phyloP scores from a whole-genome alignment of 2,113 vertebrate genomes.

The Spilogale gracilis region DNA sequence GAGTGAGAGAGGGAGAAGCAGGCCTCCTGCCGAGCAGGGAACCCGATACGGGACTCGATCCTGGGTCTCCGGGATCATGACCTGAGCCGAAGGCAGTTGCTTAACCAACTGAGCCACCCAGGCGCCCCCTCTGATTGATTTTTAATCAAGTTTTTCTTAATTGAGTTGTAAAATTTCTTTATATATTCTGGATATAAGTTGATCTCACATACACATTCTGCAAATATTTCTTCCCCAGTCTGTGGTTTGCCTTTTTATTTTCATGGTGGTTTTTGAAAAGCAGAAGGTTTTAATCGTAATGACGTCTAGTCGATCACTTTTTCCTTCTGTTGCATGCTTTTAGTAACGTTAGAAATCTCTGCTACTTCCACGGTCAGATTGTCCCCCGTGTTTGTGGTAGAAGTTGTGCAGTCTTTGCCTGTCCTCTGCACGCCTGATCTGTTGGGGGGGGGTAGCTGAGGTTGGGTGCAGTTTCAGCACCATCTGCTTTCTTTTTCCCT shows the following conservation, averaged over 20 bases:
- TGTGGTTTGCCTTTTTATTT: conserved; percentile 5
- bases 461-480: neutral
- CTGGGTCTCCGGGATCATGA: too few relatives aligned
- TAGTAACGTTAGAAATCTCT: neutral
- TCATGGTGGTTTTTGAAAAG: conserved; percentile 5
- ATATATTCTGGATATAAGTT: neutral
- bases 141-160: neutral
- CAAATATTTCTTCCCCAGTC: neutral
- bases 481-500: neutral
- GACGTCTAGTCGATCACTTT: neutral
- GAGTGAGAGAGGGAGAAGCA: too few relatives aligned
- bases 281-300: neutral
- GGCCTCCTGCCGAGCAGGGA: too few relatives aligned
- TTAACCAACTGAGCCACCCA: too few relatives aligned
- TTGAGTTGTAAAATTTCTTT: neutral
- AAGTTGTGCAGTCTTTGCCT: neutral
- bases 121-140: neutral
- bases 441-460: neutral
- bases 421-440: neutral
- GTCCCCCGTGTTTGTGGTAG: neutral
- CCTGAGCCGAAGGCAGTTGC: too few relatives aligned
- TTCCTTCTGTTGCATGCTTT: neutral
- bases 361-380: neutral
- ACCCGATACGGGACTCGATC: too few relatives aligned
- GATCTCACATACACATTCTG: neutral